Evolutionary conservation across 2,113 vertebrate species (phyloP).

Genomic region (Poeciliopsis prolifica): DNA sequence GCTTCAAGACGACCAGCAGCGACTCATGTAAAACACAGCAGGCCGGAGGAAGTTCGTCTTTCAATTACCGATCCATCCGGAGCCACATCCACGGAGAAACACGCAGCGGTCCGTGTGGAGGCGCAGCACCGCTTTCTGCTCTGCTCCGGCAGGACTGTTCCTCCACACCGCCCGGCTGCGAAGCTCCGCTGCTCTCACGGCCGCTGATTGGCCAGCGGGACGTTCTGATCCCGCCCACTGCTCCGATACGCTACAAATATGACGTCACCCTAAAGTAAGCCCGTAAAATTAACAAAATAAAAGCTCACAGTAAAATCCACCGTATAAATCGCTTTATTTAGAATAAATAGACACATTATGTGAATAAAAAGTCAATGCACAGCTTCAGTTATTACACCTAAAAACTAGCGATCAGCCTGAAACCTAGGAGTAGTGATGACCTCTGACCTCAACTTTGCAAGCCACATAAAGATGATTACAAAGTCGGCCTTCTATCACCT

Average conservation of each 20-base stretch:
- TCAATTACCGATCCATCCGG: slow-evolving; percentile 57
- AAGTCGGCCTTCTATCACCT: too few relatives aligned
- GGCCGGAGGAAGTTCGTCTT: slow-evolving; percentile 1
- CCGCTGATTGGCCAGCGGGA: slow-evolving; percentile 62
- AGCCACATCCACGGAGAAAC: slow-evolving; percentile 15
- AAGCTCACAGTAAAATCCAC: background rate
- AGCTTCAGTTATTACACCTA: too few relatives aligned
- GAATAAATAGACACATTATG: too few relatives aligned
- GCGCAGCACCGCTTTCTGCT: slow-evolving; percentile 7
- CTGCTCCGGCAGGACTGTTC: background rate
- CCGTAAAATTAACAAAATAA: background rate
- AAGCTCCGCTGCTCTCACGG: slow-evolving; percentile 30
- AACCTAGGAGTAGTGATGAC: too few relatives aligned
- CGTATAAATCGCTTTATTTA: background rate
- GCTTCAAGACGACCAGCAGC: slow-evolving; percentile 35
- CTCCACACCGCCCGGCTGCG: slow-evolving; percentile 2
- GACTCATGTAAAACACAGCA: slow-evolving; percentile 30
- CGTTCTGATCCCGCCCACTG: background rate
- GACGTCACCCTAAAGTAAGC: slow-evolving; percentile 32
- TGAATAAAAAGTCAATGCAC: too few relatives aligned
- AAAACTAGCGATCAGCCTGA: too few relatives aligned
- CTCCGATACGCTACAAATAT: background rate
- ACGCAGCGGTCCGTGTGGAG: background rate
- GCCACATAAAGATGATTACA: too few relatives aligned
- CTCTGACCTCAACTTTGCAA: too few relatives aligned